phyloP scores from a whole-genome alignment of 2,113 vertebrate species.

The Corythornis cristatus region DNA sequence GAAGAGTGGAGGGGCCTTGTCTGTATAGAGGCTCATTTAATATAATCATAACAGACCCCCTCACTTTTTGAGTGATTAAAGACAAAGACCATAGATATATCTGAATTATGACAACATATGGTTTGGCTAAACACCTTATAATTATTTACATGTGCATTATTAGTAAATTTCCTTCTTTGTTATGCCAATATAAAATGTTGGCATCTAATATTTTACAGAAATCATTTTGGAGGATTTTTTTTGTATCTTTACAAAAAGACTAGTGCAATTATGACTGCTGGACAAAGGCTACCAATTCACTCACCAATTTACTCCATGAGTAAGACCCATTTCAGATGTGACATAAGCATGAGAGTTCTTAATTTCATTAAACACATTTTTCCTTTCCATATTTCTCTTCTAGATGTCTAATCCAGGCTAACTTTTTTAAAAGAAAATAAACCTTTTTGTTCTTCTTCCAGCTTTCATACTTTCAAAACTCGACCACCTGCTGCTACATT shows the following conservation, averaged over 20 bases:
- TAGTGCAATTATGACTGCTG: neutral
- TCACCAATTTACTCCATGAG: neutral
- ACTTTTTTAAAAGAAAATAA: neutral
- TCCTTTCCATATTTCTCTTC: neutral
- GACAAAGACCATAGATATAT: neutral
- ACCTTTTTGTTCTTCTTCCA: constrained; percentile 42
- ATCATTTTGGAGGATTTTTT: neutral
- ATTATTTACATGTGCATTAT: neutral
- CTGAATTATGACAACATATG: neutral
- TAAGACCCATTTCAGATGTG: neutral
- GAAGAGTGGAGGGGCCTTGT: neutral
- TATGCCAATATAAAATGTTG: neutral
- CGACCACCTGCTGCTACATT: neutral
- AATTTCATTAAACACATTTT: neutral
- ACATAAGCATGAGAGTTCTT: neutral
- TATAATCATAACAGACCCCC: neutral
- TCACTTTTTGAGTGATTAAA: neutral
- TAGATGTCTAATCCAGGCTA: neutral
- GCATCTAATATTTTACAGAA: neutral
- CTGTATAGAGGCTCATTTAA: neutral
- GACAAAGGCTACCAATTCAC: neutral
- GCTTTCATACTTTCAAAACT: constrained; percentile 1
- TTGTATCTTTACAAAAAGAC: neutral
- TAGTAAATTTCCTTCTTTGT: neutral
- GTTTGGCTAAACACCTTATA: neutral